Evolutionary conservation across 2,797 vertebrate genomes (phyloP), one percentile per base, ranked within the genome.

Genomic region (Benthosema pterotum): DNA sequence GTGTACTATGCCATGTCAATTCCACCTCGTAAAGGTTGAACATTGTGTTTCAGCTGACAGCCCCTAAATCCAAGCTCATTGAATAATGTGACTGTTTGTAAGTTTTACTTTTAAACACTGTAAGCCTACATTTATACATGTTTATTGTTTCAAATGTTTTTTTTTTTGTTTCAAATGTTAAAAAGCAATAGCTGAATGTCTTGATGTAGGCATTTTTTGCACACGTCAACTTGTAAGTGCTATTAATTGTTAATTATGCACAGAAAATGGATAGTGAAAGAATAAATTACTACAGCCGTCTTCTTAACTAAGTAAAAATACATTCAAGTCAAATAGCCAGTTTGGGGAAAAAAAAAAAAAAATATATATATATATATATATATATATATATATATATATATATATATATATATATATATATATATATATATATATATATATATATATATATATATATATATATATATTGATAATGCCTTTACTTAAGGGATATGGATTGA

Each of bases 121-220:
- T 54, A n/a, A 4, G 14, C 8, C 1, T n/a, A n/a, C n/a, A n/a
- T n/a, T n/a, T n/a, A n/a, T n/a, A 42, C 8, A 11, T 16, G 28
- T 25, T 5, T 25, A 25, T 25, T 25, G 3, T 25, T 25, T 25
- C 22, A 25, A 25, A 25, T 25, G 22, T 55, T 28, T 43, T 28
- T 14, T 8, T 25, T 43, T 43, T 16, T 12, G 6, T 56, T 38
- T 64, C 5, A 52, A 28, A 13, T 45, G 42, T 65, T 5, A 54
- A 71, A 74, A 72, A 73, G 71, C 76, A 75, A 58, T 7, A 19
- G 5, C 5, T 28, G 45, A 71, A 69, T 47, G 51, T 71, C 11
- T 50, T 45, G 11, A 38, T 45, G 5, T 55, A 12, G 11, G 9
- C 15, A 8, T 11, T 54, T 71, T 63, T 28, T 46, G 48, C 62